Evolutionary conservation across 2,888 invertebrate species (phyloP).

Genomic region (Patella ulyssiponensis): DNA sequence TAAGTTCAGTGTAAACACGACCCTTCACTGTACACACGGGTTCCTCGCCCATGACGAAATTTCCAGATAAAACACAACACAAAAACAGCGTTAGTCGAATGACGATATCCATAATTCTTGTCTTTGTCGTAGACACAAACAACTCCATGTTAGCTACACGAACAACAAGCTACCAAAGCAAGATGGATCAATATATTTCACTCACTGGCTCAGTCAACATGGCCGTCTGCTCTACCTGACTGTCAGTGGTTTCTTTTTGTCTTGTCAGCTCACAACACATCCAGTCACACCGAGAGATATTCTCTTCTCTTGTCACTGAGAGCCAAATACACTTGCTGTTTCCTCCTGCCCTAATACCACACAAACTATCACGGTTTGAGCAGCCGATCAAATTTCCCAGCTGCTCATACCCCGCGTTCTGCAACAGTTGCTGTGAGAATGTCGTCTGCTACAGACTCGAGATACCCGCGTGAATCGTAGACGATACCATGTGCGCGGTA

Average conservation of each 20-base stretch:
- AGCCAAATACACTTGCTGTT: background rate
- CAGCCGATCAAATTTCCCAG: constrained; percentile 1
- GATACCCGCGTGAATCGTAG: constrained; percentile 4
- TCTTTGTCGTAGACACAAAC: background rate
- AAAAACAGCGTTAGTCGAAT: constrained; percentile 1
- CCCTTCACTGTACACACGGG: constrained; percentile 57
- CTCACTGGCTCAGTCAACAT: constrained; percentile 12
- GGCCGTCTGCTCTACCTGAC: constrained; percentile 6
- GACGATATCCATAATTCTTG: constrained; percentile 3
- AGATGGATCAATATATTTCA: constrained; percentile 10
- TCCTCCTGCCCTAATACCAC: background rate
- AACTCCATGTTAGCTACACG: constrained; percentile 13
- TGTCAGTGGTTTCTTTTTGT: constrained; percentile 5
- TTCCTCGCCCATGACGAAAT: constrained; percentile 10
- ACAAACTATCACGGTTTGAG: no score
- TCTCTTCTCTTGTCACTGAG: background rate
- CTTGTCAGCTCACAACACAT: constrained; percentile 6
- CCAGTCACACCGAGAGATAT: background rate
- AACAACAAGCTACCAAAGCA: constrained; percentile 3
- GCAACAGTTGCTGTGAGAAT: background rate
- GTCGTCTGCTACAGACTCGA: constrained; percentile 5
- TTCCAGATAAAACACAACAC: constrained; percentile 13
- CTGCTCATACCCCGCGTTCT: background rate
- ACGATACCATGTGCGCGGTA: background rate
- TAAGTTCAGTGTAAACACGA: constrained; percentile 52